phyloP scores from a whole-genome alignment of 2,888 invertebrate genomes.

The Mimumesa dahlbomi region DNA sequence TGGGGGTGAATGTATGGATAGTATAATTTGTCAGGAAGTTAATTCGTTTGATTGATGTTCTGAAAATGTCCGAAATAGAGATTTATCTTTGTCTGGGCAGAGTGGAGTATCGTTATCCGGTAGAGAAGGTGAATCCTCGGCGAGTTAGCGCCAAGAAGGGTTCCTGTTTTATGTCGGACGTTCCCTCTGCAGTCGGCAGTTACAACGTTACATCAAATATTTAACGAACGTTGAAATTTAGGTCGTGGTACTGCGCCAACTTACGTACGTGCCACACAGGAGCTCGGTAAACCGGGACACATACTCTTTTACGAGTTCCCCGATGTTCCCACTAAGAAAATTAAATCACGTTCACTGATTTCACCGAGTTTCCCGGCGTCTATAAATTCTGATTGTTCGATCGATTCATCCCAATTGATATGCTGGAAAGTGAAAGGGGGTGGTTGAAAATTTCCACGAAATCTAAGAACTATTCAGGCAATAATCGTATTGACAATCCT shows the following conservation, averaged over 20 bases:
- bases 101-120: slow-evolving; percentile 28
- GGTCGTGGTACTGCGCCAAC: slow-evolving; percentile 56
- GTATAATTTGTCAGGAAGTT: no score
- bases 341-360: slow-evolving; percentile 1
- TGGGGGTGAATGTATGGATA: no score
- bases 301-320: slow-evolving; percentile 6
- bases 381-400: no score
- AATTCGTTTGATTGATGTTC: no score
- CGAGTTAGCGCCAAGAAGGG: slow-evolving; percentile 16
- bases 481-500: no score
- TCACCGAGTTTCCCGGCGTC: not conserved
- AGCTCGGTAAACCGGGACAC: slow-evolving; percentile 36
- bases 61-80: slow-evolving; percentile 24
- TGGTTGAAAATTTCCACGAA: no score
- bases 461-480: no score
- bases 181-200: slow-evolving; percentile 28
- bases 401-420: no score
- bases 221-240: slow-evolving; percentile 52
- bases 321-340: not conserved
- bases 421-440: no score
- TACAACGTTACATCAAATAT: slow-evolving; percentile 46
- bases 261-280: slow-evolving; percentile 22
- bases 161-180: slow-evolving; percentile 19
- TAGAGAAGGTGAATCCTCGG: slow-evolving; percentile 21
- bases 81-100: slow-evolving; percentile 20